Conservation (phyloP, 2,113 vertebrate species). For the Eclectus roratus region DNA sequence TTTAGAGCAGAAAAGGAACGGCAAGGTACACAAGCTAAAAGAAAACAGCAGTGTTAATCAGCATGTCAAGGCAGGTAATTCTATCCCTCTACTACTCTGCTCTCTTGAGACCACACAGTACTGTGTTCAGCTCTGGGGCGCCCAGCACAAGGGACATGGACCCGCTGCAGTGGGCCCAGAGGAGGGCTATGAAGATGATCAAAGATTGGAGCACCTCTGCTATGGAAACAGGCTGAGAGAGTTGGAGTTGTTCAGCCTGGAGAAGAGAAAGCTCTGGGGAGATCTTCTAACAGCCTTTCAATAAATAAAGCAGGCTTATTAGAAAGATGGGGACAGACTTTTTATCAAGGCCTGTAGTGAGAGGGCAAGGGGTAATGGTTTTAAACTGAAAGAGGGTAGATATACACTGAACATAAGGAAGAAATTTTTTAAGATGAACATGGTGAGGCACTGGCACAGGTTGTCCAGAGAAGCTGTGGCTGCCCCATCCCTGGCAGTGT, state of each 20-base stretch:
- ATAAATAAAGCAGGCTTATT: not conserved
- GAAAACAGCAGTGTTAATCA: not conserved
- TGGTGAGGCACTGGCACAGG: not conserved
- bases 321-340: not conserved
- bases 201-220: not conserved
- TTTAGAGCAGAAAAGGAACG: not conserved
- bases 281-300: not conserved
- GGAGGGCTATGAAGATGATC: not conserved
- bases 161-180: not conserved
- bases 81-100: fast-evolving
- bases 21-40: not conserved
- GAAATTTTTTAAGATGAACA: not conserved
- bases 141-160: not conserved
- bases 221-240: not conserved
- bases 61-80: fast-evolving
- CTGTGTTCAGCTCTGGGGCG: not conserved
- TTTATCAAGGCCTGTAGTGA: not conserved
- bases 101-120: not conserved
- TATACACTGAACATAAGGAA: not conserved
- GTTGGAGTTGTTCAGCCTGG: not conserved
- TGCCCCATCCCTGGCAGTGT: not conserved
- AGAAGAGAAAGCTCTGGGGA: not conserved
- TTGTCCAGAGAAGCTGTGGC: not conserved
- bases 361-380: not conserved
- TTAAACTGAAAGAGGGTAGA: not conserved